Percentiles rank a stretch among this genome's conserved stretches.
Conservation (phyloP, 2,888 invertebrate genomes). For the Pseudococcus longispinus region DNA sequence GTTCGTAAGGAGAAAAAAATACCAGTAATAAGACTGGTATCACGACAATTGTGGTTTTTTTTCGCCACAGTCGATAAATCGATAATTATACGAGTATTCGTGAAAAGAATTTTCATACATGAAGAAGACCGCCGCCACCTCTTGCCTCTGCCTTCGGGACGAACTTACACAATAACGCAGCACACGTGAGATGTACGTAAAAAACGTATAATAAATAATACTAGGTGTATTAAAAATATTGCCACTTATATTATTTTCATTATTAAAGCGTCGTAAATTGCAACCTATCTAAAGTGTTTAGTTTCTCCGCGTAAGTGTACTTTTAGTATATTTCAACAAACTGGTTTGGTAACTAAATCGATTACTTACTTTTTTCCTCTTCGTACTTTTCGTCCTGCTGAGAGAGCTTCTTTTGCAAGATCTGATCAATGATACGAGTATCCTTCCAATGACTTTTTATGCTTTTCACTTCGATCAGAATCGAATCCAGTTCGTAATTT, state of each 20-base stretch:
- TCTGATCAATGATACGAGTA: neutral
- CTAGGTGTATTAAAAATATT: conserved; percentile 25
- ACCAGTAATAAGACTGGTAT: neutral
- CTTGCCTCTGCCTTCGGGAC: neutral
- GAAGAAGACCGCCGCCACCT: conserved; percentile 13
- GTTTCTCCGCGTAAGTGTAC: neutral
- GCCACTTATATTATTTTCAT: conserved; percentile 17
- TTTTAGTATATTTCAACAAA: neutral
- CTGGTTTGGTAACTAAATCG: conserved; percentile 15
- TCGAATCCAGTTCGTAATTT: neutral
- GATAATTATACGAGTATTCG: conserved; percentile 10
- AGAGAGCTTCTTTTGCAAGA: neutral
- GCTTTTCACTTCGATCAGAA: neutral
- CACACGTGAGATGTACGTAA: neutral
- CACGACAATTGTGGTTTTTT: neutral
- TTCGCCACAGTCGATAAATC: neutral
- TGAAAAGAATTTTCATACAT: neutral
- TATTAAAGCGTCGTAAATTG: conserved; percentile 14
- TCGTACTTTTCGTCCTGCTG: neutral
- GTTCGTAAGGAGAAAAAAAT: neutral
- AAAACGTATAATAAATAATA: conserved; percentile 13
- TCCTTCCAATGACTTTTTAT: neutral
- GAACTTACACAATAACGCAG: neutral
- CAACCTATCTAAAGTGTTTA: neutral
- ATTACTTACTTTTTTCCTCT: neutral